These are phyloP conservation scores for Ichneumon xanthorius DNA, from an alignment of 2,888 invertebrate genomes.

Conservation along the genomic window DNA sequence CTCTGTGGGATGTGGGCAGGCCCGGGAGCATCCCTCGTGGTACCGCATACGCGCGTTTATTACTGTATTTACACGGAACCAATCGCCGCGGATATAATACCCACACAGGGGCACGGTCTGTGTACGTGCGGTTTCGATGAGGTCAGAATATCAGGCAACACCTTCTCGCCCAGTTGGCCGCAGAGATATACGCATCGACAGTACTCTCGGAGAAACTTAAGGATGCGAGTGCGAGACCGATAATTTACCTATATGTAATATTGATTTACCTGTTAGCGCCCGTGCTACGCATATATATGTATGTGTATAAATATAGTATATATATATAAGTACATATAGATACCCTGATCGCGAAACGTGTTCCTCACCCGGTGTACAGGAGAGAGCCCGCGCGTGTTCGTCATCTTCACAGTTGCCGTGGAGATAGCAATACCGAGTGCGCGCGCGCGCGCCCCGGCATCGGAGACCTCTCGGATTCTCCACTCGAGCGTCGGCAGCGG, in stretches of 20 bases:
- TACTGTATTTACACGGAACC: slow-evolving; percentile 41
- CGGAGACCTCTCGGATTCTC: not conserved
- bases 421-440: slow-evolving; percentile 7
- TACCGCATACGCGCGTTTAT: slow-evolving; percentile 10
- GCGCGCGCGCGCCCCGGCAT: not conserved
- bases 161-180: not conserved
- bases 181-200: not conserved
- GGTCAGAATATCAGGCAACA: slow-evolving; percentile 11
- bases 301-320: not conserved
- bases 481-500: not conserved
- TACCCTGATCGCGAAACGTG: slow-evolving; percentile 7
- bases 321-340: not conserved
- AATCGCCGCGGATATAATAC: slow-evolving; percentile 42
- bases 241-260: slow-evolving; percentile 30
- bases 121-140: slow-evolving; percentile 12
- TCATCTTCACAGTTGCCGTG: slow-evolving; percentile 10
- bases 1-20: slow-evolving; percentile 19
- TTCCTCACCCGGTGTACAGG: not conserved
- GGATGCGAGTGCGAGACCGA: slow-evolving; percentile 21
- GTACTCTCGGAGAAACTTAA: not conserved
- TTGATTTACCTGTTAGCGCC: slow-evolving; percentile 27
- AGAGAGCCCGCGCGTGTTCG: not conserved
- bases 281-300: not conserved
- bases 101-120: not conserved
- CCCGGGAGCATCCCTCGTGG: slow-evolving; percentile 18